Conservation (phyloP, 2,888 invertebrate genomes). For the Abrostola triplasia region DNA sequence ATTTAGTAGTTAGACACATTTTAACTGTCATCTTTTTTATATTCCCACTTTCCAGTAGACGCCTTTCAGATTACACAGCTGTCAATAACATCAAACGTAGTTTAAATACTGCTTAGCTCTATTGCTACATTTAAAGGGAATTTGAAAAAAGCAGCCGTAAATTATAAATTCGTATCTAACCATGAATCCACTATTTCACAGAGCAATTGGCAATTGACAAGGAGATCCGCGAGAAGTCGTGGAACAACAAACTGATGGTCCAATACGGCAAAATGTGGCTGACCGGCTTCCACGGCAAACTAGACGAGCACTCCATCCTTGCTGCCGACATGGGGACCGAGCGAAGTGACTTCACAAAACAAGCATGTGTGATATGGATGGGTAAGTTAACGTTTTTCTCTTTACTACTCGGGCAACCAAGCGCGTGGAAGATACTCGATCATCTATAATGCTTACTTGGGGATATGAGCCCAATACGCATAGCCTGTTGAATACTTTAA, state of each 20-base stretch:
- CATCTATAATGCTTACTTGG: too few relatives aligned
- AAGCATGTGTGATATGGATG: constrained; percentile 62
- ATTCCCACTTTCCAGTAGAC: too few relatives aligned
- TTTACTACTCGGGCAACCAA: too few relatives aligned
- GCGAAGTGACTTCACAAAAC: constrained; percentile 44
- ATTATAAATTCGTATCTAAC: too few relatives aligned
- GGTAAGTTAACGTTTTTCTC: constrained; percentile 47
- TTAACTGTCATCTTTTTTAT: background rate
- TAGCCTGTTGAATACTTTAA: too few relatives aligned
- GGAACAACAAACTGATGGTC: constrained; percentile 37
- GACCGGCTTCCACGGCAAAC: constrained; percentile 48
- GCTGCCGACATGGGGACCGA: constrained; percentile 34
- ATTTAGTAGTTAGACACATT: background rate
- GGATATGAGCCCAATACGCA: too few relatives aligned
- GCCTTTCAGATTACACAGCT: too few relatives aligned
- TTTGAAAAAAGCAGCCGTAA: too few relatives aligned
- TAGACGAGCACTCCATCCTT: constrained; percentile 53
- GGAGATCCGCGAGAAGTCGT: constrained; percentile 40
- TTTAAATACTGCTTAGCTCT: too few relatives aligned
- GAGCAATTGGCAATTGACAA: constrained; percentile 25
- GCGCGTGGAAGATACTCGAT: too few relatives aligned
- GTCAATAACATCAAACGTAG: too few relatives aligned
- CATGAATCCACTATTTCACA: constrained; percentile 10
- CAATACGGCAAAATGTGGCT: constrained; percentile 60
- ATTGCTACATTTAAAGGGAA: too few relatives aligned